These are phyloP conservation scores for Calephelis nemesis DNA, from an alignment of 1,140 invertebrate species.

Conservation along the genomic window DNA sequence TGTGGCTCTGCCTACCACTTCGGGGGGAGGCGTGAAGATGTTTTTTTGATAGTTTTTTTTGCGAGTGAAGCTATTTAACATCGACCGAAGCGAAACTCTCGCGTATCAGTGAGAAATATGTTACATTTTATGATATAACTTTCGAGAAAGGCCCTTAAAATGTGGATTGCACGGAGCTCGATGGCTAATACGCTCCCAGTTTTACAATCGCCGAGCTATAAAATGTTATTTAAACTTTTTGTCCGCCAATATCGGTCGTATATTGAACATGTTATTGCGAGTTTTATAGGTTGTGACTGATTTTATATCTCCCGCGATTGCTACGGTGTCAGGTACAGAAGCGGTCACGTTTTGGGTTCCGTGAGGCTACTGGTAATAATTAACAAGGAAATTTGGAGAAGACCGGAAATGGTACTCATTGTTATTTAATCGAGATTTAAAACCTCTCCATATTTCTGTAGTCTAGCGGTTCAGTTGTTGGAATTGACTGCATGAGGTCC, in stretches of 20 bases:
- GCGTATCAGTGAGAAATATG: slow-evolving; percentile 18
- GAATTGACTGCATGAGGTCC: too few species aligned
- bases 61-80: not conserved
- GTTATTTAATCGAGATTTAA: too few species aligned
- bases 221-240: slow-evolving; percentile 58
- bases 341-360: slow-evolving; percentile 33
- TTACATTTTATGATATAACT: slow-evolving; percentile 48
- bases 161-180: slow-evolving; percentile 44
- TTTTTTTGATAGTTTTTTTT: too few species aligned
- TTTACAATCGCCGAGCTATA: slow-evolving; percentile 66
- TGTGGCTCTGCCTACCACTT: too few species aligned
- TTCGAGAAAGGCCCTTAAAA: slow-evolving; percentile 49
- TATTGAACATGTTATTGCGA: slow-evolving; percentile 63
- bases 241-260: slow-evolving; percentile 61
- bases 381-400: too few species aligned
- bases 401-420: too few species aligned
- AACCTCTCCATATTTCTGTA: too few species aligned
- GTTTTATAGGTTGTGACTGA: slow-evolving; percentile 70
- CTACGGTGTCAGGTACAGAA: slow-evolving; percentile 39
- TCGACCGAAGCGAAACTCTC: not conserved
- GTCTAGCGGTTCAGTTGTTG: too few species aligned
- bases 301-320: slow-evolving; percentile 64
- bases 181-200: slow-evolving; percentile 55
- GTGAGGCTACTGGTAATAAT: slow-evolving; percentile 9
- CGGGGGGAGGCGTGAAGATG: too few species aligned